Percentiles rank a stretch among this genome's conserved stretches.
Evolutionary conservation across 1,140 invertebrate genomes (phyloP).

Genomic region (Drosophila kikkawai): DNA sequence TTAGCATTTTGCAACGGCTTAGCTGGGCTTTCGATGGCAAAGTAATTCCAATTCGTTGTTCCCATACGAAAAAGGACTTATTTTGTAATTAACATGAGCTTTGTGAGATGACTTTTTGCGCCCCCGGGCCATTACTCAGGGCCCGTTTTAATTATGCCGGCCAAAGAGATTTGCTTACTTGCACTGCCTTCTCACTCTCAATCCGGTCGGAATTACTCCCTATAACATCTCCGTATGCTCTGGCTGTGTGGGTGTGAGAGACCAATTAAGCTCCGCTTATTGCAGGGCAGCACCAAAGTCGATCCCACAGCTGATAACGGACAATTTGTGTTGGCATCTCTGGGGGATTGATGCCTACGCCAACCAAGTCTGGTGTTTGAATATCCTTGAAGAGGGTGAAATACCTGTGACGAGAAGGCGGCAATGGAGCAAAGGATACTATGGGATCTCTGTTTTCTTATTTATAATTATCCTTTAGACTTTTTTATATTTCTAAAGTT

Average conservation of each 20-base stretch:
- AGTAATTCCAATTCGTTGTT: conserved; percentile 11
- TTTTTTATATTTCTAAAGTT: too few species aligned
- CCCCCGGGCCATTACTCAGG: conserved; percentile 11
- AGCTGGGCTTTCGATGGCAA: background rate
- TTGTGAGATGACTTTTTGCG: conserved; percentile 7
- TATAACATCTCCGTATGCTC: conserved; percentile 1
- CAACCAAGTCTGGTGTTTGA: background rate
- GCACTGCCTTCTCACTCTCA: conserved; percentile 1
- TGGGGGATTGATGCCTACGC: conserved; percentile 15
- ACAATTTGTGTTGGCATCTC: conserved; percentile 36
- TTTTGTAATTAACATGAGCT: conserved; percentile 56
- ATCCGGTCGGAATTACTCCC: background rate
- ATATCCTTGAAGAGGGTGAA: background rate
- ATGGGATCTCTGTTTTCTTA: too few species aligned
- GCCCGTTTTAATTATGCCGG: conserved; percentile 54
- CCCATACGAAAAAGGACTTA: conserved; percentile 25
- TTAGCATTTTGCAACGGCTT: background rate
- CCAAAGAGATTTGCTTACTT: conserved; percentile 20
- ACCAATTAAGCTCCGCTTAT: conserved; percentile 70
- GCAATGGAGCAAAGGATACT: too few species aligned
- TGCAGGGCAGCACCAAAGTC: conserved; percentile 25
- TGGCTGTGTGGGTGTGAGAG: conserved; percentile 30
- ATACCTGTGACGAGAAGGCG: background rate
- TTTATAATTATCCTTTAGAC: too few species aligned
- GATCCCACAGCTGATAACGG: conserved; percentile 59